These are phyloP conservation scores for Clistopyga incitator DNA, from an alignment of 2,888 invertebrate genomes.

Conservation along the genomic window DNA sequence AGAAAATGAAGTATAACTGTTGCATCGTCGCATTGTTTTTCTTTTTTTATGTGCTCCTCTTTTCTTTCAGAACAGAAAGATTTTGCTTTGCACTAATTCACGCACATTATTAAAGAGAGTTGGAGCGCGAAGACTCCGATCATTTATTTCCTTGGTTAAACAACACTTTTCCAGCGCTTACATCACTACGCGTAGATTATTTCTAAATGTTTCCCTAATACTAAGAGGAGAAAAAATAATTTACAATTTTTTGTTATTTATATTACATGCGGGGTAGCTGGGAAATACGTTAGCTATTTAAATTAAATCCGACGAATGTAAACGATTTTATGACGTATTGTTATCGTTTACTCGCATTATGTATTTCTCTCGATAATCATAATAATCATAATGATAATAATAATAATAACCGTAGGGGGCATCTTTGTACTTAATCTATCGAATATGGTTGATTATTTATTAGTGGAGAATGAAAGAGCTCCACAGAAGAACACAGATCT, in stretches of 20 bases:
- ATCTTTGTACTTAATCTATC: constrained; percentile 71
- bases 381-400: background rate
- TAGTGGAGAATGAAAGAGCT: constrained; percentile 61
- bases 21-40: constrained; percentile 15
- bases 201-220: constrained; percentile 35
- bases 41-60: constrained; percentile 15
- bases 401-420: constrained; percentile 48
- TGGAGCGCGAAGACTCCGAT: background rate
- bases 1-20: constrained; percentile 37
- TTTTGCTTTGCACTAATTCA: constrained; percentile 27
- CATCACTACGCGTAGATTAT: constrained; percentile 50
- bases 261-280: constrained; percentile 63
- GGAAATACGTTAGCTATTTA: constrained; percentile 36
- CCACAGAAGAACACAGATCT: constrained; percentile 67
- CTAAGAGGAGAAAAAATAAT: constrained; percentile 62
- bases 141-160: constrained; percentile 54
- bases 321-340: constrained; percentile 38
- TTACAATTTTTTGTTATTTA: constrained; percentile 64
- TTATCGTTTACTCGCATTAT: constrained; percentile 49
- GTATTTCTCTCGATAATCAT: constrained; percentile 34
- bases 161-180: constrained; percentile 56
- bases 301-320: constrained; percentile 56
- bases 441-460: constrained; percentile 60
- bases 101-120: constrained; percentile 20
- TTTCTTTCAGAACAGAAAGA: constrained; percentile 39